Conservation (phyloP, 2,888 invertebrate species). For the Heteromyza rotundicornis region DNA sequence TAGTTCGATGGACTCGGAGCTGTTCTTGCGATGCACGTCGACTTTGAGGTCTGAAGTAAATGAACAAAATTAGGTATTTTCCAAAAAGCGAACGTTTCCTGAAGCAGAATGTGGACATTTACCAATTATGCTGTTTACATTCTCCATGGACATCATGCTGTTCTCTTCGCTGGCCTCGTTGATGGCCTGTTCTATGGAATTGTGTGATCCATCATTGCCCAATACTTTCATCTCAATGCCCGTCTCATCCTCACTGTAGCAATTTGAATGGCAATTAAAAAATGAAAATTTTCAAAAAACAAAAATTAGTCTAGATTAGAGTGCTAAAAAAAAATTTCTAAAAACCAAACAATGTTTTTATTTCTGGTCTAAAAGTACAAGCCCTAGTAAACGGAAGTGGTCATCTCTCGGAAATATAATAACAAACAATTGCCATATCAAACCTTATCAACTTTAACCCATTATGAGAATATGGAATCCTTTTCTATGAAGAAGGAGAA, state of each 20-base stretch:
- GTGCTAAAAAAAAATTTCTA: no score
- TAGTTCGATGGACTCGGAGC: constrained; percentile 85
- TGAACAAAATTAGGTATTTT: not conserved
- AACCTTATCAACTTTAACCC: no score
- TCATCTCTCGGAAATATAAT: no score
- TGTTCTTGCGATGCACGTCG: constrained; percentile 91
- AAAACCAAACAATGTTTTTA: no score
- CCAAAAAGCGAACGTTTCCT: not conserved
- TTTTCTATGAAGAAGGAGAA: no score
- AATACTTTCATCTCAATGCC: constrained; percentile 85
- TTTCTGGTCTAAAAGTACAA: no score
- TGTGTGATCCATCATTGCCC: constrained; percentile 67
- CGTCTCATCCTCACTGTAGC: constrained; percentile 74
- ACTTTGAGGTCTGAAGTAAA: constrained; percentile 78
- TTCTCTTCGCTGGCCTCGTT: constrained; percentile 62
- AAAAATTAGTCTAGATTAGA: no score
- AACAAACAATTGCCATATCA: no score
- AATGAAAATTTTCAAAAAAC: no score
- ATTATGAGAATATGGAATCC: no score
- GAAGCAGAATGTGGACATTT: constrained; percentile 30
- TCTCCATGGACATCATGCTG: constrained; percentile 64
- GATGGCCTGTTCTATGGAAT: constrained; percentile 69
- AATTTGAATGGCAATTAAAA: constrained; percentile 11
- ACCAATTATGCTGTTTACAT: constrained; percentile 74
- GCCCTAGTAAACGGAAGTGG: no score